These are phyloP conservation scores for Enteromius treurensis DNA, from an alignment of 2,797 vertebrate genomes.

Conservation along the genomic window DNA sequence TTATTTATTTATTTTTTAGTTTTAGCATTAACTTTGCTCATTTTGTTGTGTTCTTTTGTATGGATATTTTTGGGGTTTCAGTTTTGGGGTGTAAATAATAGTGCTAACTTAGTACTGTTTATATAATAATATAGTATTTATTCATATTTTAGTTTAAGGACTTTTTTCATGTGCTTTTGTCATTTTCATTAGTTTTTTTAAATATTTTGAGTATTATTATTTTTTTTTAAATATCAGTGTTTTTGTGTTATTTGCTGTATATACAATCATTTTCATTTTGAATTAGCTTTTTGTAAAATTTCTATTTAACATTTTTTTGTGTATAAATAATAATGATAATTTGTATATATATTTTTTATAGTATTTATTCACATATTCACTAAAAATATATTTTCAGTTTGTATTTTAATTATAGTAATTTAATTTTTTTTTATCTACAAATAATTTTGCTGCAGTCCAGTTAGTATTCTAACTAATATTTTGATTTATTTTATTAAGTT, in stretches of 20 bases:
- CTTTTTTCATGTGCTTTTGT: too few species aligned
- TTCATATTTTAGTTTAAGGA: background rate
- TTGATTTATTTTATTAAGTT: background rate
- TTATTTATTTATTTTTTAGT: background rate
- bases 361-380: background rate
- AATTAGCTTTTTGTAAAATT: background rate
- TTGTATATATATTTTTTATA: background rate
- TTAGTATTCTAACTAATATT: background rate
- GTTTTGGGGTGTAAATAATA: too few species aligned
- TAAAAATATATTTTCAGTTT: background rate
- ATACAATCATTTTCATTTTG: background rate
- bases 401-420: background rate
- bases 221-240: too few species aligned
- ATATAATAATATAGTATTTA: too few species aligned
- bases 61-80: too few species aligned
- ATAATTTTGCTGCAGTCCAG: background rate
- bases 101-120: too few species aligned
- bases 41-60: background rate
- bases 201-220: too few species aligned
- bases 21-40: background rate
- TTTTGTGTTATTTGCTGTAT: too few species aligned
- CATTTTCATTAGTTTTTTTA: too few species aligned
- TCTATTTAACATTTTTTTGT: too few species aligned
- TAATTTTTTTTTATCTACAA: background rate
- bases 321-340: too few species aligned